Evolutionary conservation across 2,888 invertebrate species (phyloP), one percentile per base, ranked within the genome.

Genomic region (Amphimallon solstitiale): DNA sequence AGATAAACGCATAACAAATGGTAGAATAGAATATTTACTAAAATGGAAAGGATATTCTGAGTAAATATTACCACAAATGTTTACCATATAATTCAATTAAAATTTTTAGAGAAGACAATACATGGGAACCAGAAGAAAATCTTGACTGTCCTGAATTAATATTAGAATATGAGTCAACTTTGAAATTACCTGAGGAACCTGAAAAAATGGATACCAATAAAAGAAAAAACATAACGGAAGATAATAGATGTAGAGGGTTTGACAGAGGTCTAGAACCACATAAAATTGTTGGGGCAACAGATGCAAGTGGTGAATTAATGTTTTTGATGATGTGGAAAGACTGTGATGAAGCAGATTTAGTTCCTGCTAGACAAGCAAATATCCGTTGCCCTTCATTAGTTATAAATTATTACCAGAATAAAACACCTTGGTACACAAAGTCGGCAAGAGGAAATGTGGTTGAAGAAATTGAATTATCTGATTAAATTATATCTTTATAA

Each of bases 311-410:
- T 0, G 92, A 92, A 76, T 85, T 96, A 0, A 93, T 91, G 87
- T 97, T 95, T 79, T 85, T 97, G 21, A 92, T 97, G 77, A 93
- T 95, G 85, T 97, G 97, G 97, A 83, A 84, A 73, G 85, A 83
- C 52, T 90, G 89, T 71, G 80, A 85, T 21, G 90, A 90, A 74
- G 84, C 88, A n/a, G 90, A 90, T 72, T 84, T 90, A 46, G 87
- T 90, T 0, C 83, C 86, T 0, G 87, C 89, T 0, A 83, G 85
- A n/a, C 87, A 88, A 38, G 80, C 90, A 0, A 86, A 88, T 6
- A 83, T 86, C 52, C 84, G 86, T 0, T 87, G 85, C 75, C 88
- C 90, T 0, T 86, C 88, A 70, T 85, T 89, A 72, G 86, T 89
- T 6, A 88, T 90, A 35, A 82, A 82, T 40, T 90, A 89, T 79